These are phyloP conservation scores for Microchirus variegatus DNA, from an alignment of 2,797 vertebrate genomes.

Conservation along the genomic window DNA sequence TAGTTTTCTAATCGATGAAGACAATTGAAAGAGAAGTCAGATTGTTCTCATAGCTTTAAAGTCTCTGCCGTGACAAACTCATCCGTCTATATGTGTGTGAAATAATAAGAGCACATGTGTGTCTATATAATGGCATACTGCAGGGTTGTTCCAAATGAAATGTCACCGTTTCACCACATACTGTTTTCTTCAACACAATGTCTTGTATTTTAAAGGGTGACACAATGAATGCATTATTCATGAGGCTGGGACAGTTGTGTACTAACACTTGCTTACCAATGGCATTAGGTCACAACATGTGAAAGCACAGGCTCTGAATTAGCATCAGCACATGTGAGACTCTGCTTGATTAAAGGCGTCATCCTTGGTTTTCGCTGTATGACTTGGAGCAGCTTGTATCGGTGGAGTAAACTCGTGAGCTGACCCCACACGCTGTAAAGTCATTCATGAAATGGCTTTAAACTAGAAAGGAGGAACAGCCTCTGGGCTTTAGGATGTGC, in stretches of 20 bases:
- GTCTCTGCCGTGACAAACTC: too few species aligned
- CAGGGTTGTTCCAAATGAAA: neutral
- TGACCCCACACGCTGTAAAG: conserved; percentile 5
- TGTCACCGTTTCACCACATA: neutral
- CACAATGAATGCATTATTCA: too few species aligned
- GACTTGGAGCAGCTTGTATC: neutral
- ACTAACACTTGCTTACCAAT: conserved; percentile 4
- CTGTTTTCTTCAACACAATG: neutral
- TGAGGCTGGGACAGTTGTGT: neutral
- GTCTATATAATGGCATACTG: neutral
- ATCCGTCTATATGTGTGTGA: too few species aligned
- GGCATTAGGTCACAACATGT: conserved; percentile 3
- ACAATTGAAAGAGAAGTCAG: too few species aligned
- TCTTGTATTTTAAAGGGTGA: conserved; percentile 1
- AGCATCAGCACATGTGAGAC: conserved; percentile 15
- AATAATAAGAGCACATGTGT: neutral
- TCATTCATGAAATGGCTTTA: conserved; percentile 34
- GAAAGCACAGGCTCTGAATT: neutral
- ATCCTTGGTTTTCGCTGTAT: neutral
- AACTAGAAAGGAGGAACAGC: conserved; percentile 45
- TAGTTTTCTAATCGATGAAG: too few species aligned
- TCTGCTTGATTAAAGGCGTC: conserved; percentile 17
- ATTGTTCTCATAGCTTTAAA: too few species aligned
- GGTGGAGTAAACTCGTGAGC: conserved; percentile 4
- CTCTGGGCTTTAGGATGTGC: conserved; percentile 24